phyloP scores from a whole-genome alignment of 1,140 invertebrate genomes.

The Laupala kohalensis region DNA sequence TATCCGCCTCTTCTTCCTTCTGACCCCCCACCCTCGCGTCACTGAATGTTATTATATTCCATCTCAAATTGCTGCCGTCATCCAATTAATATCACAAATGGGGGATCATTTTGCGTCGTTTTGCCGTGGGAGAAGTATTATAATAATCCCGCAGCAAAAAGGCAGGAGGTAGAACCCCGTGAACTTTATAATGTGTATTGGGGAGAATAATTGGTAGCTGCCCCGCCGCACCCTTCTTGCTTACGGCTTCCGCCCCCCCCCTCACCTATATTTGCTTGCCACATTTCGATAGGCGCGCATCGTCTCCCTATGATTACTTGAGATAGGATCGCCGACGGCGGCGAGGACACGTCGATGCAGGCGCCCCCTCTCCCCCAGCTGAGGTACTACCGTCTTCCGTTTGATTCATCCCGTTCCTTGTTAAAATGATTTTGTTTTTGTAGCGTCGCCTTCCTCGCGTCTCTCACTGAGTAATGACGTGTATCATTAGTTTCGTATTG shows the following conservation, averaged over 20 bases:
- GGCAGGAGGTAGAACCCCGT: no score
- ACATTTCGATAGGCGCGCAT: conserved; percentile 2
- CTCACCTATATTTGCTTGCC: conserved; percentile 1
- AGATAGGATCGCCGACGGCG: not conserved
- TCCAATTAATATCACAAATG: not conserved
- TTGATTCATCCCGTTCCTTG: not conserved
- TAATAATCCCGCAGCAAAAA: not conserved
- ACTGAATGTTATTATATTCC: not conserved
- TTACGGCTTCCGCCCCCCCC: not conserved
- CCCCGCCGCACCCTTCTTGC: not conserved
- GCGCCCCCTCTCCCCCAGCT: no score
- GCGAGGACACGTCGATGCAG: no score
- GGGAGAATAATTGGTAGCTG: not conserved
- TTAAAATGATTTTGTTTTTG: not conserved
- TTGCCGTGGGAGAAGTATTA: not conserved
- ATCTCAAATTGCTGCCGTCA: not conserved
- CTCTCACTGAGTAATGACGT: not conserved
- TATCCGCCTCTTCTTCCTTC: no score
- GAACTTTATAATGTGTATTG: not conserved
- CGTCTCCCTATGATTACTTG: not conserved
- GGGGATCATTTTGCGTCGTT: not conserved
- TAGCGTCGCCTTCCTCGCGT: not conserved
- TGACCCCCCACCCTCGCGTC: no score
- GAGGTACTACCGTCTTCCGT: not conserved
- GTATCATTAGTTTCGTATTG: not conserved